Conservation (phyloP, 2,888 invertebrate genomes). For the Melinaea marsaeus region DNA sequence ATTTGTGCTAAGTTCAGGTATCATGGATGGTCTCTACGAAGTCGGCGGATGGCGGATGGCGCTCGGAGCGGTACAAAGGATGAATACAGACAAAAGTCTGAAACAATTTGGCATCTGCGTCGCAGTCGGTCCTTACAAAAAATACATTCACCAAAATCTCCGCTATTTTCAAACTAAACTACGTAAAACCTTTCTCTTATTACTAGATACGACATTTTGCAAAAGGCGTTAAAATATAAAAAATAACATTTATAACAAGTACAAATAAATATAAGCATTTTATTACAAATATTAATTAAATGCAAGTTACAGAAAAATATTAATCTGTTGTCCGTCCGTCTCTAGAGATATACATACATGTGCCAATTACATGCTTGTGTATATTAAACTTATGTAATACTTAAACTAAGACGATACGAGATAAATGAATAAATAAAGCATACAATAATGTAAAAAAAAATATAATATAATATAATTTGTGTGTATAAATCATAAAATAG, state of each 20-base stretch:
- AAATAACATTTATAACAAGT: constrained; percentile 19
- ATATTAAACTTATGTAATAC: neutral
- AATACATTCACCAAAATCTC: constrained; percentile 29
- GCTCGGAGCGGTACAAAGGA: constrained; percentile 23
- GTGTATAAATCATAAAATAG: neutral
- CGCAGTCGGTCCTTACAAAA: constrained; percentile 35
- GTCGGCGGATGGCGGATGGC: too few species aligned
- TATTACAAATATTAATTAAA: constrained; percentile 9
- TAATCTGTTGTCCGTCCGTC: constrained; percentile 10
- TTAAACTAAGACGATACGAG: too few species aligned
- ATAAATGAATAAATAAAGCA: neutral
- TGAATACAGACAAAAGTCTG: constrained; percentile 27
- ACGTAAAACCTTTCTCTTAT: constrained; percentile 18
- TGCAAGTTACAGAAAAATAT: constrained; percentile 3
- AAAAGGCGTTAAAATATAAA: constrained; percentile 19
- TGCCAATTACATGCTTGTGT: neutral
- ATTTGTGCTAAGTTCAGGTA: constrained; percentile 35
- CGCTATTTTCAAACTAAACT: constrained; percentile 21
- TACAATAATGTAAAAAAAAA: neutral
- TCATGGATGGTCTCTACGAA: constrained; percentile 23
- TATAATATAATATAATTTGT: neutral
- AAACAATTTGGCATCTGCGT: constrained; percentile 34
- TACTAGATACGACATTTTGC: neutral
- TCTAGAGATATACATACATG: neutral
- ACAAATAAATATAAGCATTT: constrained; percentile 17